Base-by-base conservation (phyloP, 2,797 vertebrate genomes). In the Coilia nasus region DNA sequence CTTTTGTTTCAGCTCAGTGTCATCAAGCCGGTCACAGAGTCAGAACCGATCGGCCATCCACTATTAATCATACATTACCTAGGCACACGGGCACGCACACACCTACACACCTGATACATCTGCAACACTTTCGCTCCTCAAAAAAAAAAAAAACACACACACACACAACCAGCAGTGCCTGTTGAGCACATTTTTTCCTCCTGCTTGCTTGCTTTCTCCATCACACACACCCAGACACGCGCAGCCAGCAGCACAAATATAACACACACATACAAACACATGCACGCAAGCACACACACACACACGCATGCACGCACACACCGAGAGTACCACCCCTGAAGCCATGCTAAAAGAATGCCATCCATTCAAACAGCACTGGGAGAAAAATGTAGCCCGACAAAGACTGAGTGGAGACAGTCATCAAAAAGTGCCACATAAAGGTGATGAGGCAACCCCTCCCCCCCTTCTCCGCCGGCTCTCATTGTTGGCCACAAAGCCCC, bases 1-100 rank as follows among this genome's bases (percentile, higher is more conserved):
- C 85, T 93, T 91, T 90, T 89, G 90, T 94, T 93, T 92, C 90
- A 92, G 92, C 85, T 86, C 75, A 35, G 82, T 86, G 90, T 91
- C 91, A 91, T 88, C 89, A 90, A 87, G 6, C 88, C 89, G 87
- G 85, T 85, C 62, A 89, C 82, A 83, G 41, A 90, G 88, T 87
- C 85, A 85, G 83, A 21, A 81, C 87, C 90, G 87, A 86, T 88
- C 88, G 85, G 85, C 87, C 85, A 35, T 82, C 84, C 82, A 80
- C 86, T 75, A 89, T 90, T 90, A 87, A 89, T 91, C 90, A 87
- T 86, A 88, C 90, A 90, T 60, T 87, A 78, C 90, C 87, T 87
- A 89, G 50, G 50, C 84, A 84, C 85, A 90, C 83, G 87, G 81
- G 86, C 54, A 85, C 82, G 85, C 81, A 85, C 81, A n/a, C 46